Evolutionary conservation across 2,113 vertebrate genomes (phyloP), one percentile per base, ranked within the genome.

Genomic region (Irena cyanogastra): DNA sequence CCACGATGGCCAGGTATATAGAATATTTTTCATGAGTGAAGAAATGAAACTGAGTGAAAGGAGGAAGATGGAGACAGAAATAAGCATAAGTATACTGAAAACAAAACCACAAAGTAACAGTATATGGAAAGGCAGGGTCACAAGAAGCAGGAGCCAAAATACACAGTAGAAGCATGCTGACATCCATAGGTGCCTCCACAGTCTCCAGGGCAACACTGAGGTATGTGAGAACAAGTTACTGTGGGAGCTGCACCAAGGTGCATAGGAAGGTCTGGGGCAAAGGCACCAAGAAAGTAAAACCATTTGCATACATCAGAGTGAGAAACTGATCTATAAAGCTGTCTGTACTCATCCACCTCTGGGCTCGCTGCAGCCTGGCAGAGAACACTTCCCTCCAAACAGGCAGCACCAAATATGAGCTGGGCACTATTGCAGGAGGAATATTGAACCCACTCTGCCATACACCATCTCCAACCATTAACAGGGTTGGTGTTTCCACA

Each of bases 11-110:
- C 90, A 92, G 95, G 96, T 97, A 97, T 97, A 97, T 97, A 97
- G 97, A 97, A 97, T 97, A 96, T 79, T 93, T 94, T 83, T 93
- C 89, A 92, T 92, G 93, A 97, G 78, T 94, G 92, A 96, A 94
- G 87, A 95, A 91, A 94, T 94, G 89, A 90, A 87, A 93, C 47
- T 71, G 72, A 86, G 52, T 87, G 87, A 66, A 37, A 77, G 63
- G 86, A 75, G 63, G 61, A 77, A 89, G 61, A 95, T 86, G 93
- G 39, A 89, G 76, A 95, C 89, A 95, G 37, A 81, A 94, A 92
- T 31, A 91, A 81, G 87, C 44, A 4, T 31, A 76, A 91, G 3
- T 72, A 68, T 10, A 76, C 57, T 42, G 59, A 91, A 91, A 95
- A 21, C n/a, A 79, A 84, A 93, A 37, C 47, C 90, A 88, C 85